Evolutionary conservation across 2,797 vertebrate species (phyloP), one percentile per base, ranked within the genome.

Genomic region (Pagetopsis macropterus): DNA sequence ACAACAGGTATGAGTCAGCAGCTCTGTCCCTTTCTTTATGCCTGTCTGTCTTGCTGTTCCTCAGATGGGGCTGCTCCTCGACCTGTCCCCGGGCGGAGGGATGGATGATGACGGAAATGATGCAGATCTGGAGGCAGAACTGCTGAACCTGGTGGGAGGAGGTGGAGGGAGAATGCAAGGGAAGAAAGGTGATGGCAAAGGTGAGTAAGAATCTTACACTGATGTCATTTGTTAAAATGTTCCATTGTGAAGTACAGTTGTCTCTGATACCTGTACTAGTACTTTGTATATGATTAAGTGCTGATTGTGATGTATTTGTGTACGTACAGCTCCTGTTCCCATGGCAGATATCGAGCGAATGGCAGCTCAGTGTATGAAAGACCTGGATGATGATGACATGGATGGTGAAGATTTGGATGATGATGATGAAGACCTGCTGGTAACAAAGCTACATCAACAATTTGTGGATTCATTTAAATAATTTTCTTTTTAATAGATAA

Each of bases 341-440:
- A 96, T 98, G 96, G 95, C 93, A 52, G 94, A 96, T 31, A 98
- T 98, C 10, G 96, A 98, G 83, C 92, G 87, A 52, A 98, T 98
- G 97, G 96, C 97, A 1, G 95, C 94, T 15, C 89, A 97, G 37
- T 98, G 97, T 74, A 96, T 98, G 97, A 96, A 93, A 87, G 97
- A 98, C 81, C 78, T 93, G 9, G 96, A 97, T 10, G 95, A 96
- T 48, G 95, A 95, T 0, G 95, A 93, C 5, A 90, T 90, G 0
- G 94, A 88, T 0, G 96, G 96, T 0, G 95, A 95, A 1, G 93
- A 96, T 62, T 93, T 96, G 13, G 94, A 96, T 2, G 92, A 94
- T 2, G 92, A 94, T 0, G 96, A 96, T n/a, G 93, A 93, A 71
- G 96, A 97, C 66, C 81, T 98, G n/a, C 70, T 98, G 95, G 97